These are phyloP conservation scores for Alca torda DNA, from an alignment of 2,797 vertebrate species.

Conservation along the genomic window DNA sequence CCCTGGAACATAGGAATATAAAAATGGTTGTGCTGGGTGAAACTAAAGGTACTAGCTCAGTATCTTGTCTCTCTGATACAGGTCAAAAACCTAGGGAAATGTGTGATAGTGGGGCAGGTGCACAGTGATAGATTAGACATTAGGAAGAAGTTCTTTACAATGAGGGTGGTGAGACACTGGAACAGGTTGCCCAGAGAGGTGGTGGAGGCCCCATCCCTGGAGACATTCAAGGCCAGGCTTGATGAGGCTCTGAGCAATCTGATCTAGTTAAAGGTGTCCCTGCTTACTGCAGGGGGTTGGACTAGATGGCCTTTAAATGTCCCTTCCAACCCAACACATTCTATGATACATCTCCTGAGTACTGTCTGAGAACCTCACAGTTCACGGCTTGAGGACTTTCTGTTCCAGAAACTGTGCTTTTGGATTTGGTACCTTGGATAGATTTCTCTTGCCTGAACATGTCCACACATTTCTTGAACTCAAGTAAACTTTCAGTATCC, in stretches of 20 bases:
- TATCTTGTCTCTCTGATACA: background rate
- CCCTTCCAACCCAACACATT: too few species aligned
- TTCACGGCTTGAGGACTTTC: background rate
- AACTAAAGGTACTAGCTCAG: background rate
- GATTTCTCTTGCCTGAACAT: background rate
- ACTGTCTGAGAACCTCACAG: background rate
- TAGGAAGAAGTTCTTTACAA: too few species aligned
- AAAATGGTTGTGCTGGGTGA: background rate
- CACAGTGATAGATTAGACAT: too few species aligned
- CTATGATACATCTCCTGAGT: too few species aligned
- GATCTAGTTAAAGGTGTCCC: too few species aligned
- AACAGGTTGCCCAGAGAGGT: too few species aligned
- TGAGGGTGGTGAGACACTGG: too few species aligned
- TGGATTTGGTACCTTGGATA: background rate
- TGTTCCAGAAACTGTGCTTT: background rate
- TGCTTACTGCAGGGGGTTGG: too few species aligned
- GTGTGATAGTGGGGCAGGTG: background rate
- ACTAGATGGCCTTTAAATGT: too few species aligned
- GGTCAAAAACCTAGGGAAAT: background rate
- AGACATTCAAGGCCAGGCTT: too few species aligned
- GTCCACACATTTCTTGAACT: background rate
- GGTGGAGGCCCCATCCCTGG: too few species aligned
- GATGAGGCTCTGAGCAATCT: too few species aligned
- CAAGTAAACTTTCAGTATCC: background rate
- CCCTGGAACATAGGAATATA: background rate